These are phyloP conservation scores for Gambusia yucatana DNA, from an alignment of 2,797 vertebrate genomes.

Conservation along the genomic window DNA sequence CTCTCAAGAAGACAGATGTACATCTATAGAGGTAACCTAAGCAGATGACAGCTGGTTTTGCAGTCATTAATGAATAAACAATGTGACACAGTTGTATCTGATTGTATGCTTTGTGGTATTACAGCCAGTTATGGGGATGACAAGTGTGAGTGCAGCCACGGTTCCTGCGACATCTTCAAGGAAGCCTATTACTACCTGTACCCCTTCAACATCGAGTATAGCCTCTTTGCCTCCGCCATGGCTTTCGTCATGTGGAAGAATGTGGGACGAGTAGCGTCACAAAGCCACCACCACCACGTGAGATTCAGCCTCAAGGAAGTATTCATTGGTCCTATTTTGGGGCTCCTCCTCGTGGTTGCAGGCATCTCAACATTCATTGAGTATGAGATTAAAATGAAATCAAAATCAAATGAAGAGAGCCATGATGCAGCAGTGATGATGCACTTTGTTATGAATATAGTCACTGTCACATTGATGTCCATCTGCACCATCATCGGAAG, in stretches of 20 bases:
- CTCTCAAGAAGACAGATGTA: slow-evolving; percentile 5
- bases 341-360: slow-evolving; percentile 78
- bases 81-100: neutral
- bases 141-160: slow-evolving; percentile 83
- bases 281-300: slow-evolving; percentile 69
- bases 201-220: slow-evolving; percentile 97
- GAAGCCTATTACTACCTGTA: slow-evolving; percentile 91
- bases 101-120: slow-evolving; percentile 28
- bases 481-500: slow-evolving; percentile 82
- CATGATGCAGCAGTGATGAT: slow-evolving; percentile 80
- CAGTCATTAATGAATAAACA: neutral
- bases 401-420: slow-evolving; percentile 28
- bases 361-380: slow-evolving; percentile 89
- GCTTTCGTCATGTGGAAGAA: slow-evolving; percentile 98
- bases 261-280: slow-evolving; percentile 84
- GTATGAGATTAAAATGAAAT: slow-evolving; percentile 88
- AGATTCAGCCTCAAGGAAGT: slow-evolving; percentile 81
- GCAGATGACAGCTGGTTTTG: neutral
- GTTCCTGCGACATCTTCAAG: slow-evolving; percentile 87
- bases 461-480: slow-evolving; percentile 87
- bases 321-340: slow-evolving; percentile 77
- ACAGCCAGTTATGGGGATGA: slow-evolving; percentile 64
- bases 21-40: slow-evolving; percentile 52
- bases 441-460: slow-evolving; percentile 89
- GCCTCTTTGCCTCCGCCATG: slow-evolving; percentile 95